Conservation (phyloP, 2,888 invertebrate species). For the Prosopocoilus inquinatus region DNA sequence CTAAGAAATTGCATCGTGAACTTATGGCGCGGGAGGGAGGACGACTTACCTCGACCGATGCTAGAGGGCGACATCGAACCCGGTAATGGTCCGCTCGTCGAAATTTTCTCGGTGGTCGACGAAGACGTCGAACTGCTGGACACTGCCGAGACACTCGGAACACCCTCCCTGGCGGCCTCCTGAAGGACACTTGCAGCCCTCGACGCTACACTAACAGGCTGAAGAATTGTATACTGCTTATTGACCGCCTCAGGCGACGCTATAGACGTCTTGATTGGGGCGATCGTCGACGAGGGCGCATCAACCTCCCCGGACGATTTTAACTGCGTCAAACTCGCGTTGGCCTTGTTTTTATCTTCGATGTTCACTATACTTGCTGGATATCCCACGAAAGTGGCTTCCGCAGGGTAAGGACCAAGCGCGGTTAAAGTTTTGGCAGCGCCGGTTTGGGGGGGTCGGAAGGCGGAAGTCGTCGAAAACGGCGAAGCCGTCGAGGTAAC, state of each 20-base stretch:
- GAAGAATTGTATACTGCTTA: constrained; percentile 85
- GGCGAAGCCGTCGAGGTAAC: constrained; percentile 58
- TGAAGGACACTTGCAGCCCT: constrained; percentile 80
- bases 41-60: constrained; percentile 70
- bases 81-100: constrained; percentile 34
- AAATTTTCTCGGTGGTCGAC: constrained; percentile 34
- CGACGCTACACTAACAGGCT: constrained; percentile 78
- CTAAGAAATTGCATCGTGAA: not conserved
- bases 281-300: constrained; percentile 8
- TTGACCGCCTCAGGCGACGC: constrained; percentile 54
- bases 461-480: constrained; percentile 77
- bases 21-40: too few species aligned
- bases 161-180: constrained; percentile 66
- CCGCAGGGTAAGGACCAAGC: constrained; percentile 64
- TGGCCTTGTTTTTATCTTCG: constrained; percentile 51
- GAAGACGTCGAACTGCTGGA: constrained; percentile 44
- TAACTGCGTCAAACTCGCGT: constrained; percentile 50
- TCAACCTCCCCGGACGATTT: constrained; percentile 34
- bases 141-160: constrained; percentile 60
- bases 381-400: constrained; percentile 73
- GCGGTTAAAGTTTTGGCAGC: constrained; percentile 48
- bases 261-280: constrained; percentile 30
- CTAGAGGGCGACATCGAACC: constrained; percentile 73
- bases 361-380: constrained; percentile 51
- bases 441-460: constrained; percentile 63